Percentiles rank a stretch among this genome's conserved stretches.
These are phyloP conservation scores for Coranthus polyacanthus DNA, from an alignment of 2,797 vertebrate genomes.

Conservation along the genomic window DNA sequence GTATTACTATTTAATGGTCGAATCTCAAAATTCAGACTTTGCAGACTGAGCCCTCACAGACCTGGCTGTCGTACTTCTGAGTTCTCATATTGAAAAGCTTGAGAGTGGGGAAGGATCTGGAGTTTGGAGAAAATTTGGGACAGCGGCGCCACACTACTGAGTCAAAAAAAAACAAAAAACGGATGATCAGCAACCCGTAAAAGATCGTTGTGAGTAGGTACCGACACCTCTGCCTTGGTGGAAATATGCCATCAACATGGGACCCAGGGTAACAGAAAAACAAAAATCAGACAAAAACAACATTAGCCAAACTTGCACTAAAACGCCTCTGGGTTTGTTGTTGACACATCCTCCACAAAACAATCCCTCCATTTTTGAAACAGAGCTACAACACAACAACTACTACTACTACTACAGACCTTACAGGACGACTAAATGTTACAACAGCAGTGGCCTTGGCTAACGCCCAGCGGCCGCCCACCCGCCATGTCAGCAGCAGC, in stretches of 20 bases:
- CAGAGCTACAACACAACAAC: slow-evolving; percentile 65
- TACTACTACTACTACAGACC: slow-evolving; percentile 67
- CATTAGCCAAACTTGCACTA: slow-evolving; percentile 87
- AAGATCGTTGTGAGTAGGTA: slow-evolving; percentile 67
- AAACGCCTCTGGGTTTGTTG: slow-evolving; percentile 80
- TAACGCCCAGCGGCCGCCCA: slow-evolving; percentile 62
- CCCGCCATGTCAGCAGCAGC: slow-evolving; percentile 60
- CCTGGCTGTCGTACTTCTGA: slow-evolving; percentile 61
- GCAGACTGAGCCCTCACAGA: slow-evolving; percentile 81
- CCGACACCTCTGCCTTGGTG: slow-evolving; percentile 70
- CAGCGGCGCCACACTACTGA: slow-evolving; percentile 71
- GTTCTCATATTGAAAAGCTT: slow-evolving; percentile 63
- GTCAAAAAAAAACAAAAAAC: slow-evolving; percentile 48
- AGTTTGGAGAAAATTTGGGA: slow-evolving; percentile 52
- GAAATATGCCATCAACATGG: slow-evolving; percentile 71
- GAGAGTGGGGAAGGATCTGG: slow-evolving; percentile 45
- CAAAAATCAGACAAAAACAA: slow-evolving; percentile 55
- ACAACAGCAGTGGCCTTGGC: slow-evolving; percentile 83
- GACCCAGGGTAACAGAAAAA: slow-evolving; percentile 70
- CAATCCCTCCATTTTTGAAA: slow-evolving; percentile 67
- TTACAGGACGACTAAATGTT: slow-evolving; percentile 75
- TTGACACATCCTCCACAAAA: slow-evolving; percentile 65
- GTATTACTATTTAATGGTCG: slow-evolving; percentile 72
- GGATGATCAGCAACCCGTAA: slow-evolving; percentile 53
- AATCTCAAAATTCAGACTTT: slow-evolving; percentile 74